Conservation (phyloP, 2,797 vertebrate genomes). For the Danio kyathit region DNA sequence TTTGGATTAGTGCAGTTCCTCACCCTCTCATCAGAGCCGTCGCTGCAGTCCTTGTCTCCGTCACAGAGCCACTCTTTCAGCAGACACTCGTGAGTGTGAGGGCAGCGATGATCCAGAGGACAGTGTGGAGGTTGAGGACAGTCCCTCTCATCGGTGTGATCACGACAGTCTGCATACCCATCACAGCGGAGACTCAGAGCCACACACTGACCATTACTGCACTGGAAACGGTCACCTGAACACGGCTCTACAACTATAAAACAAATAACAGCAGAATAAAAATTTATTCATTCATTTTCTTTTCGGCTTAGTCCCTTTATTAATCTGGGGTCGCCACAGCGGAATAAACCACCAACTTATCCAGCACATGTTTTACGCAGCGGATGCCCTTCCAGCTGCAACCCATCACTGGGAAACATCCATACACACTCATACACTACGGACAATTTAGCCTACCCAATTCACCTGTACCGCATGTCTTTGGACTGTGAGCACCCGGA, state of each 20-base stretch:
- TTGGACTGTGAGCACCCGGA: too few relatives aligned
- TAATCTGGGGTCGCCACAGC: too few relatives aligned
- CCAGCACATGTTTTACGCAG: too few relatives aligned
- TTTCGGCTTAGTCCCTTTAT: too few relatives aligned
- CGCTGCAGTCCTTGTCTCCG: constrained; percentile 84
- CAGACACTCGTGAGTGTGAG: constrained; percentile 83
- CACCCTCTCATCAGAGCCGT: constrained; percentile 89
- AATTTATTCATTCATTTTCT: too few relatives aligned
- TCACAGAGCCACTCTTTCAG: constrained; percentile 89
- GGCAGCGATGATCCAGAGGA: constrained; percentile 74
- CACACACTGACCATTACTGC: constrained; percentile 86
- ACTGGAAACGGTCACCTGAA: constrained; percentile 73
- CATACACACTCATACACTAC: too few relatives aligned
- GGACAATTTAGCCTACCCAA: too few relatives aligned
- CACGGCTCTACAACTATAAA: constrained; percentile 76
- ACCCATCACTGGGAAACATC: too few relatives aligned
- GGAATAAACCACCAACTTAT: too few relatives aligned
- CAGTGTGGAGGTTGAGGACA: constrained; percentile 82
- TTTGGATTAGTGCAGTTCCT: neutral
- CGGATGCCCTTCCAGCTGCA: too few relatives aligned
- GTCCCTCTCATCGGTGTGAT: constrained; percentile 86
- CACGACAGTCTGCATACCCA: constrained; percentile 86
- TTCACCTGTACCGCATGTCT: too few relatives aligned
- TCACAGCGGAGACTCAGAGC: constrained; percentile 83
- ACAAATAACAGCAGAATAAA: neutral